Percentiles rank a stretch among this genome's conserved stretches.
Evolutionary conservation across 2,113 vertebrate species (phyloP).

Genomic region (Eulemur rufifrons): DNA sequence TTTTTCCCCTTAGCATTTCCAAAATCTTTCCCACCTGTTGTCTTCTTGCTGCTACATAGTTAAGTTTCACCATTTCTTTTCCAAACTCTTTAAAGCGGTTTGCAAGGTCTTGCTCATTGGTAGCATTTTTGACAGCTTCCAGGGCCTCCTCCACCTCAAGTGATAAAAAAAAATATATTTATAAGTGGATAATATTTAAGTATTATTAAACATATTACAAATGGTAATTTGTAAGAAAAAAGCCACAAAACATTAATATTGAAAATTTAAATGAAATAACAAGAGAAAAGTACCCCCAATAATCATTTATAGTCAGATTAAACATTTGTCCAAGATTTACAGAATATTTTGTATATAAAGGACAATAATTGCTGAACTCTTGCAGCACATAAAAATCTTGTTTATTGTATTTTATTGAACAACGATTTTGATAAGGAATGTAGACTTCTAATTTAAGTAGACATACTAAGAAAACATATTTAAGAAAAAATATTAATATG

Average conservation of each 20-base stretch:
- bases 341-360: background rate
- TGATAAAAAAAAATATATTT: background rate
- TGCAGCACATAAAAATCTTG: background rate
- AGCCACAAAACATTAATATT: background rate
- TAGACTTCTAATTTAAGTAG: background rate
- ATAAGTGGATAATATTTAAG: background rate
- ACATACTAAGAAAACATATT: background rate
- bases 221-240: background rate
- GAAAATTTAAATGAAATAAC: background rate
- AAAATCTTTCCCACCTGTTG: constrained; percentile 90
- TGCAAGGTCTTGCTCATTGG: constrained; percentile 97
- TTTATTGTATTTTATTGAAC: background rate
- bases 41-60: constrained; percentile 96
- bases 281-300: background rate
- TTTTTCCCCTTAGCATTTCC: background rate
- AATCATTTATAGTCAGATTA: background rate
- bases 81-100: constrained; percentile 99
- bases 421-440: background rate
- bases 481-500: background rate
- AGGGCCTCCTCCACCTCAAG: constrained; percentile 95
- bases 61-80: constrained; percentile 99
- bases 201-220: background rate
- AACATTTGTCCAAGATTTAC: background rate
- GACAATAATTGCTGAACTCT: background rate
- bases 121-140: constrained; percentile 97